Percentiles rank a stretch among this genome's conserved stretches.
Conservation (phyloP, 2,797 vertebrate species). For the Lindbergichthys nudifrons region DNA sequence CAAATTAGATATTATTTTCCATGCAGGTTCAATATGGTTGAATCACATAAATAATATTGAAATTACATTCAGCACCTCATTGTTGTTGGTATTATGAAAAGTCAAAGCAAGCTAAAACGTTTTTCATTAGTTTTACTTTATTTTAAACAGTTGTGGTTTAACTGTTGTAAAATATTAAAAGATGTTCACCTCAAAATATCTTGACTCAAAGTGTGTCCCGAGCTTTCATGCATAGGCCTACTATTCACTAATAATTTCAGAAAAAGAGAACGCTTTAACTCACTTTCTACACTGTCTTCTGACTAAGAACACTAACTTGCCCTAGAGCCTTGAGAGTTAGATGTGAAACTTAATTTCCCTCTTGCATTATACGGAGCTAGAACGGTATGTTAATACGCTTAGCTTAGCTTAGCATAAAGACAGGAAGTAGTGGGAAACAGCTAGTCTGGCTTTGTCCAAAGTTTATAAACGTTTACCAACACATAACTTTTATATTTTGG, state of each 20-base stretch:
- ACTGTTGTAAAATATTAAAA: constrained; percentile 3
- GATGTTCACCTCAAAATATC: background rate
- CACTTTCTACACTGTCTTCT: background rate
- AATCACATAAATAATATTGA: background rate
- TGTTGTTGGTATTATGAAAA: background rate
- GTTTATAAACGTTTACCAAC: too few relatives aligned
- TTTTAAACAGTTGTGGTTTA: background rate
- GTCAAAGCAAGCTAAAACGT: background rate
- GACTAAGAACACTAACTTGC: background rate
- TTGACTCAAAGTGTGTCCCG: background rate
- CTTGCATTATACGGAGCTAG: background rate
- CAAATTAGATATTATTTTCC: constrained; percentile 9
- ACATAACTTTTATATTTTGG: background rate
- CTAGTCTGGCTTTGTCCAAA: background rate
- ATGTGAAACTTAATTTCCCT: background rate
- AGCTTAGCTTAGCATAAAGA: background rate
- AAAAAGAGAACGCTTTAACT: background rate
- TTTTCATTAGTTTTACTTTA: background rate
- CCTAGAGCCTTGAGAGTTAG: background rate
- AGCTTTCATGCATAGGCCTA: background rate
- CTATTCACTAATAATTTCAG: constrained; percentile 1
- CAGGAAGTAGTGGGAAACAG: background rate
- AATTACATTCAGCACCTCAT: constrained; percentile 3
- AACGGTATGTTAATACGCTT: background rate
- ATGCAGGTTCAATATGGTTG: background rate